A percentile compares a stretch with the other conserved stretches of the same genome.
Evolutionary conservation across 2,888 invertebrate species (phyloP).

Genomic region (Athetis lepigone): DNA sequence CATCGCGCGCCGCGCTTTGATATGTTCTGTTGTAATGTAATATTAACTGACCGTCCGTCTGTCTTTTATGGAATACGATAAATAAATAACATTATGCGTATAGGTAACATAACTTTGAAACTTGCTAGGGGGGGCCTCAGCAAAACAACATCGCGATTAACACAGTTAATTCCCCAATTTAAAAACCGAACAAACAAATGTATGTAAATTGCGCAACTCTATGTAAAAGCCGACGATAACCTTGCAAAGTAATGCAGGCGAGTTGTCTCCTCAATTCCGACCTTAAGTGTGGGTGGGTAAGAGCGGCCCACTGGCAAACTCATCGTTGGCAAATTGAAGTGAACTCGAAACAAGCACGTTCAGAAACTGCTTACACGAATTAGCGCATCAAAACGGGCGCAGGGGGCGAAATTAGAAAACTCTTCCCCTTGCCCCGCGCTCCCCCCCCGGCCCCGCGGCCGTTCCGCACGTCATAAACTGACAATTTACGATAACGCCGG

Average conservation of each 20-base stretch:
- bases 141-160: slow-evolving; percentile 84
- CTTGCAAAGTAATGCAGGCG: slow-evolving; percentile 67
- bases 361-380: slow-evolving; percentile 91
- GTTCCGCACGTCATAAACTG: slow-evolving; percentile 91
- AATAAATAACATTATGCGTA: slow-evolving; percentile 64
- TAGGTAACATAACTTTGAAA: slow-evolving; percentile 68
- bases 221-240: slow-evolving; percentile 88
- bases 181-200: slow-evolving; percentile 90
- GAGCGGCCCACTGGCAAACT: slow-evolving; percentile 59
- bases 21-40: slow-evolving; percentile 71
- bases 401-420: slow-evolving; percentile 90
- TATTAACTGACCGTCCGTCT: slow-evolving; percentile 70
- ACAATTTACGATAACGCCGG: slow-evolving; percentile 91
- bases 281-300: slow-evolving; percentile 68
- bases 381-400: slow-evolving; percentile 89
- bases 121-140: slow-evolving; percentile 70
- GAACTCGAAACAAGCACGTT: slow-evolving; percentile 89
- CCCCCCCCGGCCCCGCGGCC: slow-evolving; percentile 75
- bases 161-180: slow-evolving; percentile 89
- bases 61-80: slow-evolving; percentile 60
- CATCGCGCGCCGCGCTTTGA: slow-evolving; percentile 76
- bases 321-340: slow-evolving; percentile 79
- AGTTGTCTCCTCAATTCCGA: slow-evolving; percentile 59
- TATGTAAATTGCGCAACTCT: slow-evolving; percentile 89
- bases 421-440: slow-evolving; percentile 75